phyloP scores from a whole-genome alignment of 2,797 vertebrate genomes.

The Brachymystax lenok region DNA sequence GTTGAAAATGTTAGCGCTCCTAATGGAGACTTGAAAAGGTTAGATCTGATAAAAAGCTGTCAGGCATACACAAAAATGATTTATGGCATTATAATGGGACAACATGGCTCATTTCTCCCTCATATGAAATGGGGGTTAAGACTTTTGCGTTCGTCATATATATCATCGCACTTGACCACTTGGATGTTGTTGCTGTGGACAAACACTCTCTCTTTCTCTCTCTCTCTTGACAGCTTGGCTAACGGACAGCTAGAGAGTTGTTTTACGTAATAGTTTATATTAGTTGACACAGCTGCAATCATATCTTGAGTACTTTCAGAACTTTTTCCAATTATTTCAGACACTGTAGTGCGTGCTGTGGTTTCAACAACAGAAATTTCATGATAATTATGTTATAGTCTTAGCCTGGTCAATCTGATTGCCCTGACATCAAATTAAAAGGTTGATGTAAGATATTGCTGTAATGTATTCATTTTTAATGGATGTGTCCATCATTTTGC shows the following conservation, averaged over 20 bases:
- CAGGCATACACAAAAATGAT: constrained; percentile 94
- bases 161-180: constrained; percentile 91
- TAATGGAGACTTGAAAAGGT: constrained; percentile 99
- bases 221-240: constrained; percentile 59
- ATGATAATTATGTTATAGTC: constrained; percentile 52
- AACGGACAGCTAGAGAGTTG: constrained; percentile 55
- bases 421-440: constrained; percentile 61
- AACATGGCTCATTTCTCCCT: constrained; percentile 99
- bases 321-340: constrained; percentile 69
- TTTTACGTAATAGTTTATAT: constrained; percentile 60
- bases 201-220: constrained; percentile 64
- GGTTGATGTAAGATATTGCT: constrained; percentile 61
- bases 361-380: constrained; percentile 53
- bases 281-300: constrained; percentile 67
- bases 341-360: constrained; percentile 41
- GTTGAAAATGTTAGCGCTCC: constrained; percentile 96
- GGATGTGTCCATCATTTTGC: constrained; percentile 70
- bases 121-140: constrained; percentile 90
- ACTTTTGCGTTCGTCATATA: constrained; percentile 87
- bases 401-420: constrained; percentile 56
- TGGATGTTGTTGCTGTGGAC: constrained; percentile 83
- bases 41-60: constrained; percentile 99
- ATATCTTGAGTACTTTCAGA: constrained; percentile 59
- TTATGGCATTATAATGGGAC: constrained; percentile 97
- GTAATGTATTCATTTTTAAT: constrained; percentile 65